phyloP scores from a whole-genome alignment of 92 coral and sea anemone genomes.

The Umimayanthus chanpuru region DNA sequence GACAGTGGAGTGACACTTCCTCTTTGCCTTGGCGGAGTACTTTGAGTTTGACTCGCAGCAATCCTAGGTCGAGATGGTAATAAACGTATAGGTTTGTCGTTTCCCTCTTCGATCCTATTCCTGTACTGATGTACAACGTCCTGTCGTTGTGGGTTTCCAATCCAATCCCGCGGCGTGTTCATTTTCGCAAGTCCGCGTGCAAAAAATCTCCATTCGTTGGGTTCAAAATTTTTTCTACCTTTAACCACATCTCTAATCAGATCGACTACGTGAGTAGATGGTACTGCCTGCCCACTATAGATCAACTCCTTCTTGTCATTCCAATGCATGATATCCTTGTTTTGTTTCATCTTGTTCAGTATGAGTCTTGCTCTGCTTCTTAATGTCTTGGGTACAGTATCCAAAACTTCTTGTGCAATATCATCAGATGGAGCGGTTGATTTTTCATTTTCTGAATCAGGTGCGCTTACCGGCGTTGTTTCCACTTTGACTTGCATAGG shows the following conservation, averaged over 20 bases:
- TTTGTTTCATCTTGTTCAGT: constrained; percentile 7
- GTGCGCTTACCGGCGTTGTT: too few species aligned
- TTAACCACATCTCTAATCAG: not conserved
- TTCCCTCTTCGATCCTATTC: not conserved
- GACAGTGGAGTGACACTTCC: not conserved
- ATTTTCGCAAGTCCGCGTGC: not conserved
- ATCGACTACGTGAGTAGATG: constrained; percentile 35
- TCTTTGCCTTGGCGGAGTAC: not conserved
- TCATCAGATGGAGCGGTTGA: not conserved
- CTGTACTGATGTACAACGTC: not conserved
- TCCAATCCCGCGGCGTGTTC: constrained; percentile 35
- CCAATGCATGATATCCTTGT: too few species aligned
- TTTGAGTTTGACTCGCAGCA: not conserved
- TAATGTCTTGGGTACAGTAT: not conserved
- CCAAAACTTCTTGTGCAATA: not conserved
- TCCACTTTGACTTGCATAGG: too few species aligned
- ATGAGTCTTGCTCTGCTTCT: constrained; percentile 31
- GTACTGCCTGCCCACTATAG: too few species aligned
- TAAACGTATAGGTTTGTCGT: not conserved
- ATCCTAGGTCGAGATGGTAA: not conserved
- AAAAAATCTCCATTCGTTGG: not conserved
- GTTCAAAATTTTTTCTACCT: constrained; percentile 44
- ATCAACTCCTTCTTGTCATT: too few species aligned
- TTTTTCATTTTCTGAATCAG: too few species aligned
- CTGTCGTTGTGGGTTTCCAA: constrained; percentile 6